Percentiles rank a stretch among this genome's conserved stretches.
Conservation (phyloP, 2,888 invertebrate genomes). For the Eubasilissa splendida region DNA sequence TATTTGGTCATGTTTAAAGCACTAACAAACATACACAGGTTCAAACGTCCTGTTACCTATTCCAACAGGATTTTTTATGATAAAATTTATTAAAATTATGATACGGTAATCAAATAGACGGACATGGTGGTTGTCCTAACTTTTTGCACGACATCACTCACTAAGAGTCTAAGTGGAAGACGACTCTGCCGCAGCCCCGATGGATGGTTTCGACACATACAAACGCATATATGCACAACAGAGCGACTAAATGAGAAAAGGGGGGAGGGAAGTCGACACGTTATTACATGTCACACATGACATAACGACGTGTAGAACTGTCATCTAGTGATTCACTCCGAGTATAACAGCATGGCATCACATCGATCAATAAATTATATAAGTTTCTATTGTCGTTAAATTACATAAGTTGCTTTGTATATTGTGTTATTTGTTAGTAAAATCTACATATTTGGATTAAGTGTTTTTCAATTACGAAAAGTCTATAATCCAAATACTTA, state of each 20-base stretch:
- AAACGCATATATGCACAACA: conserved; percentile 56
- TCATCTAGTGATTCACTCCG: background rate
- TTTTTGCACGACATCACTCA: conserved; percentile 13
- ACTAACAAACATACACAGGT: background rate
- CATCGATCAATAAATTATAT: too few species aligned
- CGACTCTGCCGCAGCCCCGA: conserved; percentile 11
- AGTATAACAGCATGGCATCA: too few species aligned
- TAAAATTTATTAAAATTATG: background rate
- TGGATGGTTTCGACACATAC: conserved; percentile 51
- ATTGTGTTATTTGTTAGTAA: too few species aligned
- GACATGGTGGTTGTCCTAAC: conserved; percentile 1
- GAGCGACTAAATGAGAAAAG: conserved; percentile 43
- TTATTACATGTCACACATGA: background rate
- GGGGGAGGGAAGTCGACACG: conserved; percentile 13
- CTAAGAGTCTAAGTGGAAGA: background rate
- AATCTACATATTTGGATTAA: too few species aligned
- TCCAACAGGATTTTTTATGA: too few species aligned
- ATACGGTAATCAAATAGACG: conserved; percentile 1
- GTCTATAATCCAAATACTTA: too few species aligned
- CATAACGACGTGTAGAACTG: conserved; percentile 3
- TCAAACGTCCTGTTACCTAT: too few species aligned
- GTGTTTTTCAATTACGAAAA: too few species aligned
- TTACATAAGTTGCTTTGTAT: too few species aligned
- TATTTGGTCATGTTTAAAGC: background rate
- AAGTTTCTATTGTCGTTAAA: too few species aligned